Evolutionary conservation across 2,888 invertebrate genomes (phyloP).

Genomic region (Drosophila koepferae): DNA sequence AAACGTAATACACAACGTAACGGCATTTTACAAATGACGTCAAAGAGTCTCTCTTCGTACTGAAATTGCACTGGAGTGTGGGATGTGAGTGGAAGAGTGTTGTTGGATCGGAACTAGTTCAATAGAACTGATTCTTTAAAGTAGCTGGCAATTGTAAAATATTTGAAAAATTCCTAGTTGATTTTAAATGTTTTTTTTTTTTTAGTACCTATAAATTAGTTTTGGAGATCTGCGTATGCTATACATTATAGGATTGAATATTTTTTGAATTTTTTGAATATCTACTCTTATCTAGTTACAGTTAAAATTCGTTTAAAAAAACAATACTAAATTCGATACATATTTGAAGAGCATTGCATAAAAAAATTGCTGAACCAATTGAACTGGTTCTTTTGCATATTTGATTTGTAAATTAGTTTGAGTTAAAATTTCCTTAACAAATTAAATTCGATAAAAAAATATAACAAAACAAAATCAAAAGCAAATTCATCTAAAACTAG

Average conservation of each 20-base stretch:
- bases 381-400: background rate
- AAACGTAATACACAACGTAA: conserved; percentile 70
- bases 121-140: conserved; percentile 1
- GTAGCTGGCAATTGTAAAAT: background rate
- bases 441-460: conserved; percentile 6
- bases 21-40: conserved; percentile 77
- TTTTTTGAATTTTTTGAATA: background rate
- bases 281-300: background rate
- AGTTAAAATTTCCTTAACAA: background rate
- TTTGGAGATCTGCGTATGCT: background rate
- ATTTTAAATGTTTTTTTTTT: background rate
- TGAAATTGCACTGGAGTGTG: conserved; percentile 29
- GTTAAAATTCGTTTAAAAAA: background rate
- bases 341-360: background rate
- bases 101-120: conserved; percentile 12
- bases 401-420: background rate
- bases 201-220: background rate
- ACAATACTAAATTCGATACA: background rate
- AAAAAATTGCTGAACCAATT: background rate
- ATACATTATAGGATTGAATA: background rate
- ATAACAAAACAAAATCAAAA: background rate
- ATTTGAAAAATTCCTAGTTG: background rate
- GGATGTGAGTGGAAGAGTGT: conserved; percentile 12
- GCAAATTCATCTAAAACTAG: background rate
- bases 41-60: conserved; percentile 48